Percentiles rank a stretch among this genome's conserved stretches.
These are phyloP conservation scores for Chelonus insularis DNA, from an alignment of 1,140 invertebrate species.

Conservation along the genomic window DNA sequence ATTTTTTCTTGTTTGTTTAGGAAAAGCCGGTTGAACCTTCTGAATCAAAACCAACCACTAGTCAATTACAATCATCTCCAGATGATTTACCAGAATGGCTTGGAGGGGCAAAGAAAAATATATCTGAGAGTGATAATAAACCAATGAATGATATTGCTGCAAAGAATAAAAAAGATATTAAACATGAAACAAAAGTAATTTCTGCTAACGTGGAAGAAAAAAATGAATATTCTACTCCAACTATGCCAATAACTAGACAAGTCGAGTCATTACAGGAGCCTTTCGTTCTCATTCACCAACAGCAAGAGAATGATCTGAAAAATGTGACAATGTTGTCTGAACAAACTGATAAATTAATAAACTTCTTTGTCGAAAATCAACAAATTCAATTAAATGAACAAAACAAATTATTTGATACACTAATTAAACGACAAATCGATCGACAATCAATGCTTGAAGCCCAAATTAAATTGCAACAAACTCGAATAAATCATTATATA, in stretches of 20 bases:
- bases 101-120: slow-evolving; percentile 34
- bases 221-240: no score
- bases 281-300: slow-evolving; percentile 32
- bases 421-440: slow-evolving; percentile 47
- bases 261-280: slow-evolving; percentile 1
- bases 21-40: background rate
- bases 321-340: slow-evolving; percentile 42
- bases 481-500: slow-evolving; percentile 47
- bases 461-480: slow-evolving; percentile 52
- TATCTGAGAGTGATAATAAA: slow-evolving; percentile 32
- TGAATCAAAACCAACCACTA: background rate
- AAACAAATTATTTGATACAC: slow-evolving; percentile 46
- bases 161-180: slow-evolving; percentile 6
- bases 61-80: no score
- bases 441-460: slow-evolving; percentile 46
- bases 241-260: background rate
- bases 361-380: slow-evolving; percentile 38
- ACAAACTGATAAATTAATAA: slow-evolving; percentile 45
- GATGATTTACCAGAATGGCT: slow-evolving; percentile 54
- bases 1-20: slow-evolving; percentile 7
- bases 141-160: slow-evolving; percentile 15
- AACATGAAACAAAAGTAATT: background rate
- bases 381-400: slow-evolving; percentile 40
- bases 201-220: no score
- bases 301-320: slow-evolving; percentile 46